Evolutionary conservation across 2,113 vertebrate genomes (phyloP).

Genomic region (Hiodon tergisus): DNA sequence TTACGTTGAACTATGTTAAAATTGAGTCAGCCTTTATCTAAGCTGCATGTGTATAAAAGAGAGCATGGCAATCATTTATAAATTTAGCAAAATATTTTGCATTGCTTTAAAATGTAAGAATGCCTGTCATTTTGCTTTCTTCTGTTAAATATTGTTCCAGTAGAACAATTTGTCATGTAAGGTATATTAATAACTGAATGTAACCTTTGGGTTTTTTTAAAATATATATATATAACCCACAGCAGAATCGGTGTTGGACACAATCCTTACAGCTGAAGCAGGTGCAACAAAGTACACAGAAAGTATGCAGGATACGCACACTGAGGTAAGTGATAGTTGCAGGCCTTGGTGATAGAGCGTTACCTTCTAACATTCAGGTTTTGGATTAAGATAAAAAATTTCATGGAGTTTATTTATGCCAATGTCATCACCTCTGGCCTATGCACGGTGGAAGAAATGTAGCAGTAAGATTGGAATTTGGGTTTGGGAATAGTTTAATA

Average conservation of each 20-base stretch:
- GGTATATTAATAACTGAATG: background rate
- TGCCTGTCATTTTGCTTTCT: background rate
- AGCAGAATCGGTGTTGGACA: background rate
- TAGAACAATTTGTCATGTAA: conserved; percentile 2
- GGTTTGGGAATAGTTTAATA: too few relatives aligned
- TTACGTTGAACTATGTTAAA: background rate
- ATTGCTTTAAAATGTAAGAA: background rate
- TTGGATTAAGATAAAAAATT: too few relatives aligned
- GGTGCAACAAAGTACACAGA: conserved; percentile 23
- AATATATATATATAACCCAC: background rate
- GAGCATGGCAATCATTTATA: background rate
- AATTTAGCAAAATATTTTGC: background rate
- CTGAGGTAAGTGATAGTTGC: background rate
- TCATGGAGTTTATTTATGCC: too few relatives aligned
- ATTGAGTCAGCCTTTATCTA: background rate
- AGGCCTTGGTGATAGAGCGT: background rate
- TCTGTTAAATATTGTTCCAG: background rate
- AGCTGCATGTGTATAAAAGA: background rate
- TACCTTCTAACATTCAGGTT: too few relatives aligned
- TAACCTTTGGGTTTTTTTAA: background rate
- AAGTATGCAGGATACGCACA: background rate
- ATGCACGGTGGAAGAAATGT: too few relatives aligned
- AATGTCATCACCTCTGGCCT: too few relatives aligned
- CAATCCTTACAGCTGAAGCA: conserved; percentile 11
- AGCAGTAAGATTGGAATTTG: too few relatives aligned